phyloP scores from a whole-genome alignment of 2,888 invertebrate species.

The Nomada hirtipes region DNA sequence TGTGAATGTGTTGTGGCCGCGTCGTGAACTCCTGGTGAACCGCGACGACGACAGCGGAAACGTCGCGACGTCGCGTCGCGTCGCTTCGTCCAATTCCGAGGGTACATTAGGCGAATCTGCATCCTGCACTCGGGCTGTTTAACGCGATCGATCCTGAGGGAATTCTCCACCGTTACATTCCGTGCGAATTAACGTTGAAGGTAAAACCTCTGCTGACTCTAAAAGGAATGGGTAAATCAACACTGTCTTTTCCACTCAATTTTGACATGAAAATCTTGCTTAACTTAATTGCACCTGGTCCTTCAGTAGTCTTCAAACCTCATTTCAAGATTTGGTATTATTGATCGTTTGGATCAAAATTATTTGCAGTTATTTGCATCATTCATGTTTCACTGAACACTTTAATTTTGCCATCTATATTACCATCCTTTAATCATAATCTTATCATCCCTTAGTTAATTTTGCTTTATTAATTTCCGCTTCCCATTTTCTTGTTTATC shows the following conservation, averaged over 20 bases:
- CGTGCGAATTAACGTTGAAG: conserved; percentile 50
- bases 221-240: conserved; percentile 32
- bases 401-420: no score
- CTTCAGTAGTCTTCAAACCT: no score
- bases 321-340: no score
- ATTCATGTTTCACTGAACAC: no score
- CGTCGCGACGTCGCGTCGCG: not conserved
- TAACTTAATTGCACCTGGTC: no score
- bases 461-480: no score
- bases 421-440: no score
- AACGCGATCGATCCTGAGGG: conserved; percentile 38
- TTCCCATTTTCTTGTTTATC: no score
- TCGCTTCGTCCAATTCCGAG: conserved; percentile 35
- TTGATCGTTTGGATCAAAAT: no score
- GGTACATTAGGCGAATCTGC: conserved; percentile 41
- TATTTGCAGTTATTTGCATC: no score
- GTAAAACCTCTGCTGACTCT: conserved; percentile 19
- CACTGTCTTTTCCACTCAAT: not conserved
- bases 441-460: no score
- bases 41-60: conserved; percentile 23
- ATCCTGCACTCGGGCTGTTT: conserved; percentile 20
- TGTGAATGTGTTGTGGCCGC: conserved; percentile 17
- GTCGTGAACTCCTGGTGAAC: conserved; percentile 15
- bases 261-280: no score
- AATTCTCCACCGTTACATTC: conserved; percentile 52